Conservation (phyloP, 2,797 vertebrate genomes). For the Propithecus perrieri region DNA sequence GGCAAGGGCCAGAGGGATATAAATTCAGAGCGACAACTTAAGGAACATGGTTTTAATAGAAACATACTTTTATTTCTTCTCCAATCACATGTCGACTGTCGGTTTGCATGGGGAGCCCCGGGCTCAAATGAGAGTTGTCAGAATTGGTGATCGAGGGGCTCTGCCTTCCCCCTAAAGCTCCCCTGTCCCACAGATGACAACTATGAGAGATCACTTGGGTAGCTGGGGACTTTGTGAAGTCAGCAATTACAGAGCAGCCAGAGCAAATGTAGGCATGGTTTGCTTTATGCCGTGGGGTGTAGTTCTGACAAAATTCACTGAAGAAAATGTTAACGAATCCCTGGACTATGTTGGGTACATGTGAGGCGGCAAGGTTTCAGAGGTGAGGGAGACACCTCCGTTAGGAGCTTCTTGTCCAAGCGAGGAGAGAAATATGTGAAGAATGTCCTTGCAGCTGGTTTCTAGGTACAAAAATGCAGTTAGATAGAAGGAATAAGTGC, state of each 20-base stretch:
- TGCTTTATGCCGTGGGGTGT: background rate
- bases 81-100: slow-evolving; percentile 79
- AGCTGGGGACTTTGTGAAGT: slow-evolving; percentile 58
- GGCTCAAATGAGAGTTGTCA: slow-evolving; percentile 83
- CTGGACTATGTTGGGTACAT: background rate
- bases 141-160: slow-evolving; percentile 78
- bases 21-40: slow-evolving; percentile 83
- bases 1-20: slow-evolving; percentile 79
- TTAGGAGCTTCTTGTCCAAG: background rate
- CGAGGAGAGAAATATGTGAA: background rate
- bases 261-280: slow-evolving; percentile 27
- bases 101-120: slow-evolving; percentile 70
- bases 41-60: slow-evolving; percentile 84
- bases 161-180: slow-evolving; percentile 43
- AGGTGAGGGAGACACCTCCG: background rate
- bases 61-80: slow-evolving; percentile 72
- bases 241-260: slow-evolving; percentile 47
- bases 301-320: slow-evolving; percentile 45
- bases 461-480: background rate
- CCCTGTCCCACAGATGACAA: slow-evolving; percentile 73
- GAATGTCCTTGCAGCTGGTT: background rate
- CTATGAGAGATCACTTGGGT: slow-evolving; percentile 57
- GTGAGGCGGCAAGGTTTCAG: slow-evolving; percentile 25
- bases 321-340: slow-evolving; percentile 24
- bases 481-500: background rate